These are phyloP conservation scores for Harpagus bidentatus DNA, from an alignment of 2,113 vertebrate genomes.

Conservation along the genomic window DNA sequence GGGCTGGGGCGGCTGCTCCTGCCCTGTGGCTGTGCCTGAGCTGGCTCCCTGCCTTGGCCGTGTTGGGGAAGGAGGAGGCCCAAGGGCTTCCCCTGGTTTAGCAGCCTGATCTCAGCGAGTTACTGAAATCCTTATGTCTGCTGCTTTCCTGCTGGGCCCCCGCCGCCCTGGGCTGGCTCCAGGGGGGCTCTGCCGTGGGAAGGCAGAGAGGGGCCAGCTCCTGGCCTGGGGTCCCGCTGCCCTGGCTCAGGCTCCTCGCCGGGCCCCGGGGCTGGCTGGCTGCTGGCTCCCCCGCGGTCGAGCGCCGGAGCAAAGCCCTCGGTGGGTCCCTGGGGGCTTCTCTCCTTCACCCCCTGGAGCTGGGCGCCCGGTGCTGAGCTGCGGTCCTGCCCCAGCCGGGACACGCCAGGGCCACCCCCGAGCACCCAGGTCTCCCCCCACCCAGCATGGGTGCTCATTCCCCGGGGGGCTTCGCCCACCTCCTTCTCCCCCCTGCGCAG, in stretches of 20 bases:
- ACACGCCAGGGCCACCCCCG: no score
- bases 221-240: background rate
- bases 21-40: fast-evolving
- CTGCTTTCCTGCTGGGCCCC: background rate
- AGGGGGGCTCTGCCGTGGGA: background rate
- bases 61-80: no score
- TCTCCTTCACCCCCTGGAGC: no score
- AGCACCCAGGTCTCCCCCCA: background rate
- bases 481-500: background rate
- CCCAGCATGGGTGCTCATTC: fast-evolving
- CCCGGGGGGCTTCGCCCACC: background rate
- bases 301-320: background rate
- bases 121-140: fast-evolving
- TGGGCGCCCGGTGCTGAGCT: background rate
- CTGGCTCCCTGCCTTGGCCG: background rate
- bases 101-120: background rate
- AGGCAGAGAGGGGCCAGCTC: background rate
- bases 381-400: background rate
- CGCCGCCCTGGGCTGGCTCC: background rate
- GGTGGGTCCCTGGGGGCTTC: background rate
- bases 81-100: background rate
- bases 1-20: background rate
- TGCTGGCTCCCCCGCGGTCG: fast-evolving
- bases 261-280: no score
- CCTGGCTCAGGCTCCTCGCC: background rate